Base-by-base conservation (phyloP, 2,888 invertebrate genomes). In the Drosophila austrosaltans region DNA sequence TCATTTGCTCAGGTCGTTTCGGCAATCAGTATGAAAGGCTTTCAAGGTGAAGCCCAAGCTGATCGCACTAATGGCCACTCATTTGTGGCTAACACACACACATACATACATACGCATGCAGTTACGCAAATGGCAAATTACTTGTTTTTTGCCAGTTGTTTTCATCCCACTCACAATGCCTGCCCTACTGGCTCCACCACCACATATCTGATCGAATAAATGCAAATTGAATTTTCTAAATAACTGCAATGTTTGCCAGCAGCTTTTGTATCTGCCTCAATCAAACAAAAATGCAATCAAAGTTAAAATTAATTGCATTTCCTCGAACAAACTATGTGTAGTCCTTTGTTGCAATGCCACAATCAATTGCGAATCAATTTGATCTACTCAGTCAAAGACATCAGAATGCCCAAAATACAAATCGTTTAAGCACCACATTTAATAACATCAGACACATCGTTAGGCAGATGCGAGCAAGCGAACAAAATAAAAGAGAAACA, bases 221-320 rank as follows among this genome's bases (percentile, higher is more conserved):
- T 58, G 69, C 68, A 79, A 86, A 79, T 81, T 78, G 66, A 81
- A 82, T 79, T 82, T 76, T 79, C 79, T 70, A 78, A 82, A 81
- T 81, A 79, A 79, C 71, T 83, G 57, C 66, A 64, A 59, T 81
- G 53, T 74, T 67, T 28, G 48, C 53, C 20, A 8, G 22, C 44
- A 48, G 44, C 44, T 48, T 40, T 48, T 48, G 20, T 48, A 48
- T 48, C 44, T 48, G 8, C 20, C 8, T 54, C 66, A 71, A 73
- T 67, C 75, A 64, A 81, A 77, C 76, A 72, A 72, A 81, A 81
- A 79, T 81, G 65, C 79, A 79, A 80, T 81, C 75, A 78, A 75
- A 68, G 39, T 63, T 53, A 25, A 68, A 79, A 70, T 79, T 75
- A 81, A 81, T 81, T 81, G 73, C 73, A 76, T 76, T 78, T 64